Evolutionary conservation across 2,113 vertebrate genomes (phyloP), one percentile per base, ranked within the genome.

Genomic region (Grammomys dolichurus): DNA sequence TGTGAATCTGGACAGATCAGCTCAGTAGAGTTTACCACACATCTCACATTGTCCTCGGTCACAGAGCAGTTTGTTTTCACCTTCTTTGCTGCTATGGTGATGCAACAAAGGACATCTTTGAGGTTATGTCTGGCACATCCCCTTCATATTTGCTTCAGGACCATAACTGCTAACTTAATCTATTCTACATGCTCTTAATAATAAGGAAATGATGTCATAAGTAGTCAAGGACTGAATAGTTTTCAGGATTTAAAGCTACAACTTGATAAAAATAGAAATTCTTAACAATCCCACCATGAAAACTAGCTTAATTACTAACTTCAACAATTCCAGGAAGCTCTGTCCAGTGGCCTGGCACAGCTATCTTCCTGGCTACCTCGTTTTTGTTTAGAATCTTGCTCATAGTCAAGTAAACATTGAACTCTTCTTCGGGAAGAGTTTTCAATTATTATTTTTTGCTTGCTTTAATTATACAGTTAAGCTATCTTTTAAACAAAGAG

Each of bases 251-350:
- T 97, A 96, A 87, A 93, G 95, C 90, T 89, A 89, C 78, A 95
- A 95, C 63, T 43, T 80, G 54, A 92, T 95, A 95, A 98, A 96
- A 98, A 98, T 95, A 96, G 97, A 95, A 97, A 97, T 89, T 84
- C 96, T 94, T 98, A 97, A 81, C 93, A 89, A 85, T 80, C 88
- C 28, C 75, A 43, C 48, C 92, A 73, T 67, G 89, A 87, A 84
- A 89, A 85, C 58, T 85, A 77, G 40, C 54, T 95, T 96, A 97
- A 97, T 98, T 96, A 97, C 96, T 78, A 95, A 56, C 91, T 93
- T 95, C 95, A 84, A 97, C 97, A 97, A 96, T 97, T 95, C 48
- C 89, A 97, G 97, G 96, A 97, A 97, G 93, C 65, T 51, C 93
- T 90, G 72, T 60, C 94, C 80, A 60, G 58, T 33, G 78, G 97